Evolutionary conservation across 2,888 invertebrate genomes (phyloP).

Genomic region (Drosophila aldrichi): DNA sequence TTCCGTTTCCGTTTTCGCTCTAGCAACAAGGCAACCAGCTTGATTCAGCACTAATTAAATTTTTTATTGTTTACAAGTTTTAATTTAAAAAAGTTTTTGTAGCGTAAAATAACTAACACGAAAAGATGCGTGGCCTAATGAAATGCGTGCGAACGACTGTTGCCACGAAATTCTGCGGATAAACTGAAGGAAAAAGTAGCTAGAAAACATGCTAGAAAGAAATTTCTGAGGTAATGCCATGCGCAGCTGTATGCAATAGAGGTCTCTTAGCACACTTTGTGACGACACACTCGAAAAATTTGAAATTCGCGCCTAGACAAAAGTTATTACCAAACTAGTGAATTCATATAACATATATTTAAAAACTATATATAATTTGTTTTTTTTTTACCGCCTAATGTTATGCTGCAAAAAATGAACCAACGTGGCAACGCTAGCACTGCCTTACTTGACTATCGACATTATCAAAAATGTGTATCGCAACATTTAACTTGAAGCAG

Average conservation of each 20-base stretch:
- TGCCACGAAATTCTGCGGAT: slow-evolving; percentile 49
- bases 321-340: neutral
- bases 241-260: slow-evolving; percentile 19
- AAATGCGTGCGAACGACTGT: slow-evolving; percentile 44
- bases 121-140: slow-evolving; percentile 10
- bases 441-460: neutral
- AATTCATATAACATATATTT: neutral
- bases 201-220: slow-evolving; percentile 9
- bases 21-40: slow-evolving; percentile 26
- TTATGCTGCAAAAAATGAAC: neutral
- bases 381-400: neutral
- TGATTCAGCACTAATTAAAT: slow-evolving; percentile 10
- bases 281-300: slow-evolving; percentile 25
- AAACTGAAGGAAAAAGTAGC: slow-evolving; percentile 46
- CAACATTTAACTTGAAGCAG: slow-evolving; percentile 24
- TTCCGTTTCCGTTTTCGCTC: slow-evolving; percentile 47
- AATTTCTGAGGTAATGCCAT: slow-evolving; percentile 36
- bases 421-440: slow-evolving; percentile 31
- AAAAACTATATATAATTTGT: neutral
- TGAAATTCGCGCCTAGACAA: neutral
- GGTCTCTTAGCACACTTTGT: neutral
- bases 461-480: neutral
- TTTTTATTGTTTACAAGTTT: neutral
- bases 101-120: slow-evolving; percentile 46
- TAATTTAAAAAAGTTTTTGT: slow-evolving; percentile 16